Conservation (phyloP, 2,113 vertebrate species). For the Pelmatolapia mariae region DNA sequence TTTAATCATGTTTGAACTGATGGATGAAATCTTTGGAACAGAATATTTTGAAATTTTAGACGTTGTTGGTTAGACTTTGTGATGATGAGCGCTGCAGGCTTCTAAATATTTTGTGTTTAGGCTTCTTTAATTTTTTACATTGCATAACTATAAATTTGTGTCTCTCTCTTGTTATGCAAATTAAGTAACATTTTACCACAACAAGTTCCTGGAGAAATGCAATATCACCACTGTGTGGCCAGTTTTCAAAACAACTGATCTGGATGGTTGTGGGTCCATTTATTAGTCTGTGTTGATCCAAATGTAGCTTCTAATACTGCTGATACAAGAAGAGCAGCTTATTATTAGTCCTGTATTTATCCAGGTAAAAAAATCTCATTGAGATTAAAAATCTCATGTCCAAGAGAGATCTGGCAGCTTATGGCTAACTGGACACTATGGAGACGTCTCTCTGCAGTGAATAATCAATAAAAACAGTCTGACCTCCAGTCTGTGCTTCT, state of each 20-base stretch:
- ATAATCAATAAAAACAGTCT: not conserved
- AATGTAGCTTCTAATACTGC: not conserved
- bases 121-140: accelerated
- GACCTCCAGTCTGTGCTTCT: not conserved
- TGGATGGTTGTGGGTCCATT: not conserved
- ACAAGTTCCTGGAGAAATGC: accelerated
- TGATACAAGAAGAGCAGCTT: not conserved
- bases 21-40: no score
- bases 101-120: no score
- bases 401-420: no score
- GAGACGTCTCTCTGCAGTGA: accelerated
- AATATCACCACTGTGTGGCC: accelerated
- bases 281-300: not conserved
- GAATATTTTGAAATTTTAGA: accelerated
- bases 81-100: no score
- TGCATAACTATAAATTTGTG: accelerated
- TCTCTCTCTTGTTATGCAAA: no score
- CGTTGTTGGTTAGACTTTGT: no score
- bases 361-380: no score
- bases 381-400: no score
- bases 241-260: not conserved
- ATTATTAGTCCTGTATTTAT: no score
- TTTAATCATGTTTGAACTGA: accelerated
- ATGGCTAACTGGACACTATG: accelerated
- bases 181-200: accelerated